A percentile compares a stretch with the other conserved stretches of the same genome.
Conservation (phyloP, 2,888 invertebrate species). For the Clivina fossor region DNA sequence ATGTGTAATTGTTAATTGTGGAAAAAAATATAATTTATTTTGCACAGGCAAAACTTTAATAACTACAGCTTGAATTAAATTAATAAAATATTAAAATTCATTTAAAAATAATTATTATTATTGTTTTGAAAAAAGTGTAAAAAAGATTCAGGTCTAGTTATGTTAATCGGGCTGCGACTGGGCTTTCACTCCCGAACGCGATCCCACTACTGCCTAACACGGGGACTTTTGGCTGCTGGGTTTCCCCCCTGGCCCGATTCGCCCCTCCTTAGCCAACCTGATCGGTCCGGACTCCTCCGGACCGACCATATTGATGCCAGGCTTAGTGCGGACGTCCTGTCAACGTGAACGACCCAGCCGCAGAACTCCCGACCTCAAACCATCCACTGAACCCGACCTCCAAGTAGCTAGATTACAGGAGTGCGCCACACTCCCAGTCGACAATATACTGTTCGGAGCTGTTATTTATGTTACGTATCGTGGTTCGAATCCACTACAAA, state of each 20-base stretch:
- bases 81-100: no score
- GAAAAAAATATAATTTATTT: no score
- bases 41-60: no score
- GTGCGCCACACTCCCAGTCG: slow-evolving; percentile 92
- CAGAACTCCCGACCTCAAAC: slow-evolving; percentile 87
- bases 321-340: slow-evolving; percentile 96
- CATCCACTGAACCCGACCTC: slow-evolving; percentile 90
- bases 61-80: no score
- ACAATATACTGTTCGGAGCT: no score
- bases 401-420: slow-evolving; percentile 98
- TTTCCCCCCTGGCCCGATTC: slow-evolving; percentile 99
- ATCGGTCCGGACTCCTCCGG: slow-evolving; percentile 78
- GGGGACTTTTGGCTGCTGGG: slow-evolving; percentile 99
- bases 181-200: slow-evolving; percentile 81
- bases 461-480: no score
- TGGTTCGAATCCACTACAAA: no score
- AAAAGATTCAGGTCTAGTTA: slow-evolving; percentile 30
- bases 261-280: slow-evolving; percentile 97
- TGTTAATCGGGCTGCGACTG: slow-evolving; percentile 23
- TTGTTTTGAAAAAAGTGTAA: slow-evolving; percentile 1
- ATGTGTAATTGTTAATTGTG: no score
- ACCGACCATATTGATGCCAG: slow-evolving; percentile 93
- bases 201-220: slow-evolving; percentile 98
- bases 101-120: no score
- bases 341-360: slow-evolving; percentile 69